Percentiles rank a stretch among this genome's conserved stretches.
Conservation (phyloP, 2,888 invertebrate species). For the Eledona agricola region DNA sequence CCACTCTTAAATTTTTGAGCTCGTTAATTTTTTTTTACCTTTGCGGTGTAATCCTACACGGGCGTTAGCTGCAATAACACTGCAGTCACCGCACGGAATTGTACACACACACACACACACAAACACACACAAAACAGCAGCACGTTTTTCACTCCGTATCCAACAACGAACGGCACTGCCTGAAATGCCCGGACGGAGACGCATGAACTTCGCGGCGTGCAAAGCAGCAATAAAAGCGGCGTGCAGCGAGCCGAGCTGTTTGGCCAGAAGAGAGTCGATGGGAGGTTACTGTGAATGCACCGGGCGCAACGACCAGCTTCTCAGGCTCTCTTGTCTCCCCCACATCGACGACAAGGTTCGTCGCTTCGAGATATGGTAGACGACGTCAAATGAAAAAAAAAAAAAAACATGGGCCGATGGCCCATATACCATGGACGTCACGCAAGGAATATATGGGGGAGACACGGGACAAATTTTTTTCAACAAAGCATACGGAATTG, state of each 20-base stretch:
- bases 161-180: slow-evolving; percentile 9
- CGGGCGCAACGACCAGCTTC: slow-evolving; percentile 54
- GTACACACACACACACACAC: too few species aligned
- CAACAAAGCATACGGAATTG: too few species aligned
- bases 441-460: slow-evolving; percentile 3
- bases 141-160: too few species aligned
- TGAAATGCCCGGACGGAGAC: too few species aligned
- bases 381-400: slow-evolving; percentile 43
- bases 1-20: too few species aligned
- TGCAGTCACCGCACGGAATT: too few species aligned
- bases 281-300: slow-evolving; percentile 58
- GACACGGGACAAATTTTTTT: not conserved
- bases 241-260: slow-evolving; percentile 12
- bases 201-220: slow-evolving; percentile 20
- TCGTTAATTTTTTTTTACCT: too few species aligned
- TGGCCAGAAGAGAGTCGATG: slow-evolving; percentile 42
- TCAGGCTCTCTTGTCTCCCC: slow-evolving; percentile 49
- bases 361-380: slow-evolving; percentile 43
- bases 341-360: slow-evolving; percentile 48
- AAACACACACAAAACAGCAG: too few species aligned
- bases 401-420: slow-evolving; percentile 37
- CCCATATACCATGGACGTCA: slow-evolving; percentile 12
- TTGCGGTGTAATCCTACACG: too few species aligned
- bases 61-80: too few species aligned
- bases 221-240: slow-evolving; percentile 11